Base-by-base conservation (phyloP, 2,113 vertebrate genomes). In the Scomber colias region DNA sequence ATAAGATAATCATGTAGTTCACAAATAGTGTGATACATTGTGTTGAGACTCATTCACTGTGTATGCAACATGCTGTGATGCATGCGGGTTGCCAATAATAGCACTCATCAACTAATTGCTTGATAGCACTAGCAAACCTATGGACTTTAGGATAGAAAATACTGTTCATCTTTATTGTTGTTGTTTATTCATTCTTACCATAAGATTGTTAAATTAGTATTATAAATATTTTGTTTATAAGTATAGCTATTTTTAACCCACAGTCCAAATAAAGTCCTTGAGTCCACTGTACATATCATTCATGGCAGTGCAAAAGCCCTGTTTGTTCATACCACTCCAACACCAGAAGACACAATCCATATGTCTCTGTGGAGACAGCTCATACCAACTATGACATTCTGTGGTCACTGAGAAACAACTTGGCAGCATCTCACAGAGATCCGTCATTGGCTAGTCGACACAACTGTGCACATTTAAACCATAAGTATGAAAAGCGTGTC, bases 391-490 rank as follows among this genome's bases (percentile, higher is more conserved):
- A 86, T 83, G 86, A 85, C 85, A 87, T 86, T 89, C 80, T 83
- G 83, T 77, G 86, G 87, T 89, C 76, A 35, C 67, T 69, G 66
- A 77, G 61, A 84, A 90, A 90, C 76, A 66, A 83, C 82, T 91
- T 92, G 90, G 90, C 91, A 85, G 84, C 61, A 21, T 79, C 82
- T 89, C 82, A 86, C 67, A 88, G 45, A 87, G 68, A 85, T 84
- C 87, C 64, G 50, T 86, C 84, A 75, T 45, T 82, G 81, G 77
- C 77, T 77, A 44, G 77, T 80, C 64, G 72, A 85, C 79, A 75
- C 77, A 90, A 90, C 77, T 88, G 83, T 51, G 81, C 73, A 67
- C 81, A 73, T 70, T 69, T 40, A 81, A 83, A 82, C 62, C 61
- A 3, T 75, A 56, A 74, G 70, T 53, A 81, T 50, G 60, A 73